Base-by-base conservation (phyloP, 2,113 vertebrate species). In the Cyprinodon variegatus region DNA sequence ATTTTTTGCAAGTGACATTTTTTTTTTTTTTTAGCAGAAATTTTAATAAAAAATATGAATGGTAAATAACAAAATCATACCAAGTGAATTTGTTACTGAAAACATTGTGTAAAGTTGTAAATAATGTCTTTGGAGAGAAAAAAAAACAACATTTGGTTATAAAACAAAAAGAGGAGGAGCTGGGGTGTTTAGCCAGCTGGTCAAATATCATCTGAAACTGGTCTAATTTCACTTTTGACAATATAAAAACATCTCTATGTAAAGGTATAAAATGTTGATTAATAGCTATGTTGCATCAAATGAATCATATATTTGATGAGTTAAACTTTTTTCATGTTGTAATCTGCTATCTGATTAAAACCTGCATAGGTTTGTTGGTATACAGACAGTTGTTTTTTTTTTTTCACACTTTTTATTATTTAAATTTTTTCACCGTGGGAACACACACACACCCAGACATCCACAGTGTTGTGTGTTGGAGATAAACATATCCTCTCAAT, bases 241-340 rank as follows among this genome's bases (percentile, higher is more conserved):
- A 50, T 13, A 50, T 15, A 50, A 50, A 50, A 50, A 41, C 48
- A 6, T 50, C 14, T 50, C 5, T 50, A 14, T 17, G 14, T 50
- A 4, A 17, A 50, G 5, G 29, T 29, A 29, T 29, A 29, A 29
- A 29, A 29, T 29, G 29, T 29, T 29, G 1, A 29, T 29, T 29
- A 29, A 29, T 8, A 20, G 50, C 17, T n/a, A 11, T 11, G 5
- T 45, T 9, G 9, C 29, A 29, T 50, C 14, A 7, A 5, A 50
- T 53, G 17, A 20, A 20, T n/a, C 50, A 20, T 53, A 5, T 20
- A 20, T 20, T 53, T 20, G 17, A n/a, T 53, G 29, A 29, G 29
- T 29, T 29, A 70, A 74, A 63, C 68, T 81, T 59, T 81, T 85
- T 84, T 82, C 62, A 81, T 77, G 66, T 78, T 78, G 77, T 63